Base-by-base conservation (phyloP, 2,113 vertebrate species). In the Xenopus laevis region DNA sequence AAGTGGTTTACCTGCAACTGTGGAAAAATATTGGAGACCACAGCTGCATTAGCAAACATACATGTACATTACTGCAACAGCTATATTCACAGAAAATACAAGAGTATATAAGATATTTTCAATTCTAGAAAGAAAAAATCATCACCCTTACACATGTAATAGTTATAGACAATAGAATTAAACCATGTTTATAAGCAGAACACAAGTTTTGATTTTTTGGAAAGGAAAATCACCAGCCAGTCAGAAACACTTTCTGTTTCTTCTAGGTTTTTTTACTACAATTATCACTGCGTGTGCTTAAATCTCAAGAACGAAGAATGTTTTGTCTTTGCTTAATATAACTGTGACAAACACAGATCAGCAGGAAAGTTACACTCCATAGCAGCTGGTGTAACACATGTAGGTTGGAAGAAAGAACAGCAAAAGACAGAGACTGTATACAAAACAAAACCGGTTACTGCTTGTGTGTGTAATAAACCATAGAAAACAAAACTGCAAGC, bases 301-400 rank as follows among this genome's bases (percentile, higher is more conserved):
- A 75, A 75, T 61, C 65, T 74, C 57, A 67, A 74, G 72, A 74
- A 68, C 55, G 50, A 65, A 60, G 57, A 75, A 68, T 75, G 72
- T 75, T 75, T 75, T 75, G 72, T 75, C 57, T 75, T 75, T 68
- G 72, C 72, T 75, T 75, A 75, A 75, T 75, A 68, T 75, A 75
- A 57, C 72, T 68, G 72, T 75, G 72, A 75, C 65, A 75, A 75
- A 75, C 65, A 75, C 72, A 75, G 72, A 75, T 75, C 72, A 75
- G 72, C 65, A 68, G 72, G 72, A 68, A 74, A 74, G 72, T 74
- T 61, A 33, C 64, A 68, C 72, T 68, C 67, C 65, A 60, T 61
- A 74, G 72, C 72, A 74, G 72, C 72, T 74, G 72, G 72, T 68
- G 45, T 74, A 74, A 40, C 33, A 74, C 72, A 74, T 64, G 67